Base-by-base conservation (phyloP, 1,140 invertebrate species). In the Bradysia coprophila region DNA sequence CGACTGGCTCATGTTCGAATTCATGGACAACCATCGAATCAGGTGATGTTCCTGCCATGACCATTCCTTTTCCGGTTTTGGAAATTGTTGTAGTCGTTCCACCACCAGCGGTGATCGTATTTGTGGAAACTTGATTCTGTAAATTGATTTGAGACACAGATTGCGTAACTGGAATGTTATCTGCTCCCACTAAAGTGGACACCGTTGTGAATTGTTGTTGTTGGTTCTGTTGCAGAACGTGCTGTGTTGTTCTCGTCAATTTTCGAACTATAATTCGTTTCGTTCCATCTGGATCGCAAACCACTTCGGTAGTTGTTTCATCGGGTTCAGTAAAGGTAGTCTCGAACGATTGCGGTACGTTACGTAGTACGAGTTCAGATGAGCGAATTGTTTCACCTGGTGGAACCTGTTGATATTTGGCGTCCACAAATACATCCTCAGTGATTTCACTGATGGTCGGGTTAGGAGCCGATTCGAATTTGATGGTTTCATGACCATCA, bases 221-320 rank as follows among this genome's bases (percentile, higher is more conserved):
- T 2, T 38, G 36, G 4, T 19, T 16, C 18, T 18, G n/a, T 18
- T 38, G n/a, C 18, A 15, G 10, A 8, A 38, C 36, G 18, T 38
- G 5, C 18, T 40, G 43, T 21, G 21, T 21, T 2, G 62, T 67
- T 39, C 65, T 54, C 0, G 65, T 68, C 0, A 79, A 56, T 58
- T 81, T 82, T 45, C 72, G 75, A 0, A 85, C 73, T 38, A 85
- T 78, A 43, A 85, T 83, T 46, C 78, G 68, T 48, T 79, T 83
- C 1, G 76, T 81, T n/a, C 81, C 81, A 59, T 85, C 80, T 20
- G 78, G 69, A 48, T 81, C 79, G 0, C 83, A 77, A 6, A 85
- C 73, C 2, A 85, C 75, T 61, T 84, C 80, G 2, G 73, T 78
- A n/a, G 69, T 65, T 9, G 73, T 76, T 52, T 83, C 75, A 56